Evolutionary conservation across 2,888 invertebrate genomes (phyloP).

Genomic region (Platycheirus rosarum): DNA sequence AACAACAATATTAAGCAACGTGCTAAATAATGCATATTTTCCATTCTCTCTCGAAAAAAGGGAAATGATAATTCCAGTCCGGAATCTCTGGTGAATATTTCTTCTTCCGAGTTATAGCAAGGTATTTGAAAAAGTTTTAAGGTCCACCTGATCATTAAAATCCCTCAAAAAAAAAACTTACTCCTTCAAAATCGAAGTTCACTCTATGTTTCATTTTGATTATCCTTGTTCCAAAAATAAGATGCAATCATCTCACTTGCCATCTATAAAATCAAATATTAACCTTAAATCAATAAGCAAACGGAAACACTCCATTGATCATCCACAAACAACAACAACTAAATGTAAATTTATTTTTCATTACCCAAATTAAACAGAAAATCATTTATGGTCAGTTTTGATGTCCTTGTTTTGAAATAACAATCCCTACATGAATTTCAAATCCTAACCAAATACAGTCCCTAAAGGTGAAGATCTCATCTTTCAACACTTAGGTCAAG

Average conservation of each 20-base stretch:
- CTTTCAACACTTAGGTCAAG: constrained; percentile 50
- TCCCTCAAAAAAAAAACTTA: too few species aligned
- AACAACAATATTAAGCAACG: too few species aligned
- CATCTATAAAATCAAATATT: background rate
- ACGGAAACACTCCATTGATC: constrained; percentile 6
- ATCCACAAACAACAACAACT: constrained; percentile 18
- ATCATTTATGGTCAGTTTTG: constrained; percentile 10
- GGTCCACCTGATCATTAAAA: too few species aligned
- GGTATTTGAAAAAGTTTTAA: too few species aligned
- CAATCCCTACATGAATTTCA: constrained; percentile 4
- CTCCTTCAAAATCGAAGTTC: too few species aligned
- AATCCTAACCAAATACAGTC: constrained; percentile 17
- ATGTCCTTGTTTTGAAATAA: constrained; percentile 24
- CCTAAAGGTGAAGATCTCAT: constrained; percentile 56
- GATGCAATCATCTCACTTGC: background rate
- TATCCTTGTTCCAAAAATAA: background rate
- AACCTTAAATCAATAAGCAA: background rate
- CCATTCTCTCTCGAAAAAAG: too few species aligned
- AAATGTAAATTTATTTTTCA: constrained; percentile 45
- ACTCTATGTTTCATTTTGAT: too few species aligned
- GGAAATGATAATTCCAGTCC: too few species aligned
- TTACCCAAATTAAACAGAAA: constrained; percentile 38
- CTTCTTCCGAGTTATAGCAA: too few species aligned
- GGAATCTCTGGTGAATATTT: too few species aligned
- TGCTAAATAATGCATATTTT: too few species aligned